Evolutionary conservation across 2,797 vertebrate genomes (phyloP).

Genomic region (Alcedo quadribrachys): DNA sequence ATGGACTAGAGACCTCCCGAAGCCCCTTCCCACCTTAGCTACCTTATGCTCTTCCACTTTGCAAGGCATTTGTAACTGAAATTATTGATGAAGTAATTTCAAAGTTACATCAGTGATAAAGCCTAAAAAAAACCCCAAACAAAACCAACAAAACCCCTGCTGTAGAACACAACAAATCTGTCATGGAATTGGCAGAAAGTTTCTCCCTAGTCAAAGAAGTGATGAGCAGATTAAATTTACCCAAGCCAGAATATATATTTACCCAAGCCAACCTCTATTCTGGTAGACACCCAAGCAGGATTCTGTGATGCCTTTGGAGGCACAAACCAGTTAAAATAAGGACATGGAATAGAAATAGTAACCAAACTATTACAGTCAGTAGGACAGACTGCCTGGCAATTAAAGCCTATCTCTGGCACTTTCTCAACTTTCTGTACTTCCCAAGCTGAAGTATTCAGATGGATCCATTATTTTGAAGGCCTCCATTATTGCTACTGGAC

Average conservation of each 20-base stretch:
- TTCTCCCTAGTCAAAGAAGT: constrained; percentile 49
- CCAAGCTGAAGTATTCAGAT: neutral
- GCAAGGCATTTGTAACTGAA: neutral
- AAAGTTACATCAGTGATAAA: neutral
- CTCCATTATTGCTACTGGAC: neutral
- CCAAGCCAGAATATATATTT: constrained; percentile 22
- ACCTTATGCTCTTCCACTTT: neutral
- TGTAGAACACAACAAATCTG: neutral
- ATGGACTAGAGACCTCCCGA: neutral
- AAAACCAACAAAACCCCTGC: neutral
- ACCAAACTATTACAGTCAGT: constrained; percentile 31
- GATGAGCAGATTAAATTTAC: constrained; percentile 63
- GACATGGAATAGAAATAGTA: constrained; percentile 10
- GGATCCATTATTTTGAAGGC: neutral
- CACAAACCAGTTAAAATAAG: constrained; percentile 51
- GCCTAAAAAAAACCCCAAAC: neutral
- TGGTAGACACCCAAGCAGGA: constrained; percentile 47
- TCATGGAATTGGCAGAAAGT: constrained; percentile 45
- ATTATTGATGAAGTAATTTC: neutral
- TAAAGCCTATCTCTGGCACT: constrained; percentile 23
- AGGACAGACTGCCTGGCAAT: constrained; percentile 46
- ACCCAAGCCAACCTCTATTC: constrained; percentile 50
- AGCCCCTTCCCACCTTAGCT: neutral
- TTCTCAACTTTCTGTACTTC: constrained; percentile 10
- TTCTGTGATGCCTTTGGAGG: constrained; percentile 39